A percentile compares a stretch with the other conserved stretches of the same genome.
Evolutionary conservation across 2,113 vertebrate species (phyloP).

Genomic region (Quiscalus mexicanus): DNA sequence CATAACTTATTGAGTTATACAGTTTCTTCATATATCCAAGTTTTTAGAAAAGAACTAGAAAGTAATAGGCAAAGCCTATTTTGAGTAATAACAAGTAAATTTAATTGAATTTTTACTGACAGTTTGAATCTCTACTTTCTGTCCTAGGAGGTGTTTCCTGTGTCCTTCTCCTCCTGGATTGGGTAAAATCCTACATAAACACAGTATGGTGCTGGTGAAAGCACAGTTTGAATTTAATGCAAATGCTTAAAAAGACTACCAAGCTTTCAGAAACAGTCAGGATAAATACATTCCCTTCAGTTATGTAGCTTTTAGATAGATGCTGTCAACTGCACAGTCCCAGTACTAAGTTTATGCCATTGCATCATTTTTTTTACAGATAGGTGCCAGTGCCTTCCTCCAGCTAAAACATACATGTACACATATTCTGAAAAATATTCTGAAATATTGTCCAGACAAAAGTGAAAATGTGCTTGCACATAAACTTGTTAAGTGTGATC

Average conservation of each 20-base stretch:
- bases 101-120: not conserved
- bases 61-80: not conserved
- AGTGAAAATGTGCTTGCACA: not conserved
- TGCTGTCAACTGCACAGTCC: not conserved
- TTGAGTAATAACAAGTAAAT: not conserved
- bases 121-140: not conserved
- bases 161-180: not conserved
- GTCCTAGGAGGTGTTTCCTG: fast-evolving
- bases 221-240: not conserved
- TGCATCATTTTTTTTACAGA: not conserved
- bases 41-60: not conserved
- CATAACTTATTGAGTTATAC: not conserved
- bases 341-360: not conserved
- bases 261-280: not conserved
- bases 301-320: not conserved
- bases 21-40: not conserved
- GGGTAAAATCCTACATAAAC: not conserved
- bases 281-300: not conserved
- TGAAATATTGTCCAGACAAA: not conserved
- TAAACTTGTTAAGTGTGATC: not conserved
- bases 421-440: not conserved
- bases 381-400: not conserved
- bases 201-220: not conserved
- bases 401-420: not conserved
- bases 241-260: not conserved